Conservation (phyloP, 2,113 vertebrate genomes). For the Leuciscus idus region DNA sequence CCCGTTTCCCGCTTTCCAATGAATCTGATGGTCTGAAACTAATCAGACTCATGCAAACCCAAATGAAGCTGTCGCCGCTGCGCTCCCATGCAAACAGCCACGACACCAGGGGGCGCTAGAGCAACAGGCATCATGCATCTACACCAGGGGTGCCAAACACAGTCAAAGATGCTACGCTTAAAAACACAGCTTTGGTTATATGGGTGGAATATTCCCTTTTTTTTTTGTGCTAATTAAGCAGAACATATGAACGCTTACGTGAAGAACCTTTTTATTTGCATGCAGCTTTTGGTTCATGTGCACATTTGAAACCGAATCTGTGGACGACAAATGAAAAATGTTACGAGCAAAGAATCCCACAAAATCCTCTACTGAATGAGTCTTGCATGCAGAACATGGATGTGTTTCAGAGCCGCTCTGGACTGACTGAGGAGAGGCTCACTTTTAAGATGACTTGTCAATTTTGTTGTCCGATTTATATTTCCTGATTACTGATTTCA, state of each 20-base stretch:
- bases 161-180: not conserved
- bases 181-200: not conserved
- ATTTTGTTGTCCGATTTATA: no score
- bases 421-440: no score
- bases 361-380: no score
- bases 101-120: conserved; percentile 50
- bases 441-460: no score
- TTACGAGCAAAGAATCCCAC: not conserved
- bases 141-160: conserved; percentile 40
- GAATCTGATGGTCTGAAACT: not conserved
- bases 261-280: not conserved
- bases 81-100: conserved; percentile 51
- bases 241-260: not conserved
- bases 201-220: not conserved
- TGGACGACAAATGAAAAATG: conserved; percentile 6
- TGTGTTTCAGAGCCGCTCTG: not conserved
- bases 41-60: conserved; percentile 49
- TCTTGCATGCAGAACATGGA: not conserved
- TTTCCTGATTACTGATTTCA: not conserved
- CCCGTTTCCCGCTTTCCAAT: not conserved
- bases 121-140: conserved; percentile 57
- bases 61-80: not conserved
- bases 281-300: not conserved
- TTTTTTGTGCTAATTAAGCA: not conserved
- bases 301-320: not conserved